phyloP scores from a whole-genome alignment of 2,797 vertebrate genomes.

The Manis crassicaudata region DNA sequence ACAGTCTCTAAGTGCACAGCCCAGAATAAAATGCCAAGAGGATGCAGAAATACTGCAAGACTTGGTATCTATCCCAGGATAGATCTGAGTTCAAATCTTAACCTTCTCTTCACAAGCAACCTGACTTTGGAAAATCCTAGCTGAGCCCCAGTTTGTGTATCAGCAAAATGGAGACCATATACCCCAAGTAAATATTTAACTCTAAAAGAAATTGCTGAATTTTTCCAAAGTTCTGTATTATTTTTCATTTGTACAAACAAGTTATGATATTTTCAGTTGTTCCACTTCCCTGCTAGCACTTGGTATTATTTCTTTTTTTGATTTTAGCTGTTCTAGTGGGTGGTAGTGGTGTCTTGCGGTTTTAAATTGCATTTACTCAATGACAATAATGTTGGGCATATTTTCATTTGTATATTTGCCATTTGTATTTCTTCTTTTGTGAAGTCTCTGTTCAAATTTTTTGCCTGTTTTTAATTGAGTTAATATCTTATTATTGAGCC shows the following conservation, averaged over 20 bases:
- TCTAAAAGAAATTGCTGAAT: background rate
- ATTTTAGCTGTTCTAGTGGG: slow-evolving; percentile 17
- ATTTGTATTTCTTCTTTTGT: background rate
- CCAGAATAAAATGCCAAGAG: slow-evolving; percentile 2
- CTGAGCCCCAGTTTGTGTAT: background rate
- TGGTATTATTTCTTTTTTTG: background rate
- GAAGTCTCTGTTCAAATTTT: background rate
- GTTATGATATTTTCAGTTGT: background rate
- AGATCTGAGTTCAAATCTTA: slow-evolving; percentile 8
- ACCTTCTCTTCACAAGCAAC: background rate
- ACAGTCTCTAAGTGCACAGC: background rate
- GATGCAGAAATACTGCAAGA: background rate
- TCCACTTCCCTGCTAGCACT: background rate
- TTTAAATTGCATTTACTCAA: slow-evolving; percentile 9
- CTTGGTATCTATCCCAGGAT: background rate
- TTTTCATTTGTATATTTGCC: slow-evolving; percentile 33
- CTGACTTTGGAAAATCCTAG: slow-evolving; percentile 31
- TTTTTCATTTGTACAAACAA: background rate
- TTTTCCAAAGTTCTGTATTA: background rate
- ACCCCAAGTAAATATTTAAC: background rate
- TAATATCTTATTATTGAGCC: slow-evolving; percentile 36
- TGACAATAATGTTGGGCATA: background rate
- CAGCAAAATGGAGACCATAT: background rate
- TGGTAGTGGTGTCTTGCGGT: background rate
- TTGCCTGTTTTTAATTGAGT: slow-evolving; percentile 1